Evolutionary conservation across 2,113 vertebrate genomes (phyloP).

Genomic region (Calidris pygmaea): DNA sequence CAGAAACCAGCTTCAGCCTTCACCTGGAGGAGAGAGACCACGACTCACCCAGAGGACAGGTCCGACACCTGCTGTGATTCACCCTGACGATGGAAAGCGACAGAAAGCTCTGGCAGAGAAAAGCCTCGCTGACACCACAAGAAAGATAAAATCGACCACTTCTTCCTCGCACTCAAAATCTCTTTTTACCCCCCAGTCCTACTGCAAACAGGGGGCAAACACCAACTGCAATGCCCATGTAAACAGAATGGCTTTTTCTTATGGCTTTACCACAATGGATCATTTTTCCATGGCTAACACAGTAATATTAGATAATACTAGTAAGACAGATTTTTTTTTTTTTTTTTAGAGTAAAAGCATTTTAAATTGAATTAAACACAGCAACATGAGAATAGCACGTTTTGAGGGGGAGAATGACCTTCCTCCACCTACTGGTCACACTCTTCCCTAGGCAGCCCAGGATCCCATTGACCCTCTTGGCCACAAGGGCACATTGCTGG

Average conservation of each 20-base stretch:
- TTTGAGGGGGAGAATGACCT: background rate
- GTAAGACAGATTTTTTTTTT: background rate
- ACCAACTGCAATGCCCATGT: background rate
- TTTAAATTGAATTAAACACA: background rate
- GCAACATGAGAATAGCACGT: background rate
- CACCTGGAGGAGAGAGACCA: background rate
- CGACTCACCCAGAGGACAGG: background rate
- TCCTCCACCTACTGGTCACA: too few species aligned
- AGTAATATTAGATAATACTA: background rate
- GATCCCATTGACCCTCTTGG: too few species aligned
- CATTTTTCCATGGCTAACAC: background rate
- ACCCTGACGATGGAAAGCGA: background rate
- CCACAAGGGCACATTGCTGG: too few species aligned
- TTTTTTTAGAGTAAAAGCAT: background rate
- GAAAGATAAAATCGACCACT: background rate
- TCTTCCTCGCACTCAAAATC: fast-evolving
- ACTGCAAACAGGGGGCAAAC: background rate
- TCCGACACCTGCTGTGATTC: background rate
- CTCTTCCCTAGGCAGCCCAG: too few species aligned
- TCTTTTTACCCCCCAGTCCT: background rate
- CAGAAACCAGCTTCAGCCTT: background rate
- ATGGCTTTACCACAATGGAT: background rate
- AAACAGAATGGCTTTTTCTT: background rate
- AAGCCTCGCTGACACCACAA: fast-evolving
- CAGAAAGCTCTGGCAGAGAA: background rate